These are phyloP conservation scores for Limenitis camilla DNA, from an alignment of 2,888 invertebrate genomes.

Conservation along the genomic window DNA sequence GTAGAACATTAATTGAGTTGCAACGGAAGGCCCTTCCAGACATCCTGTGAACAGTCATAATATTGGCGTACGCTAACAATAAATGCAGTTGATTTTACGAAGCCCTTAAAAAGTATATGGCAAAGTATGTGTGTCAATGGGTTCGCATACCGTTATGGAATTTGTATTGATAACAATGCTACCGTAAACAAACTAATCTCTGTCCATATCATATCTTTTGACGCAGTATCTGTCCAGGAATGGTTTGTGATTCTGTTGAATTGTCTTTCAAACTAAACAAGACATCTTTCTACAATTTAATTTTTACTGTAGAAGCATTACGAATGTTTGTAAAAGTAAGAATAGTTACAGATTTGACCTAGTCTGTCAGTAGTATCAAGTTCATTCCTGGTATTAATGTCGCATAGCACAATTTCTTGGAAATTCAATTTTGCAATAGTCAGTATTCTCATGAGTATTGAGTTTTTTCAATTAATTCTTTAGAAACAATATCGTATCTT, in stretches of 20 bases:
- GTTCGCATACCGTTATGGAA: constrained; percentile 3
- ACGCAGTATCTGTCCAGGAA: background rate
- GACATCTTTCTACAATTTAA: no score
- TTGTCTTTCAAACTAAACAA: no score
- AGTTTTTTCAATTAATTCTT: no score
- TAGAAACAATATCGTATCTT: no score
- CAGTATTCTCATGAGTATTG: no score
- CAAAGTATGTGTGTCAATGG: constrained; percentile 1
- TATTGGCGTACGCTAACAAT: background rate
- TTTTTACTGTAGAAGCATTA: no score
- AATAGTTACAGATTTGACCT: no score
- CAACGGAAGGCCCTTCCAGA: background rate
- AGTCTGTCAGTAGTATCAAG: no score
- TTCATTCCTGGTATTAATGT: no score
- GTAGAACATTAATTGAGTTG: background rate
- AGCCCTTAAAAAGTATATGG: constrained; percentile 10
- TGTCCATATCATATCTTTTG: constrained; percentile 10
- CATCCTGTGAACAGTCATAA: constrained; percentile 6
- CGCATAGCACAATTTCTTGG: no score
- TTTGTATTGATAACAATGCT: constrained; percentile 12
- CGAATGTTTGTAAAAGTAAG: no score
- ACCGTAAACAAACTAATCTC: constrained; percentile 6
- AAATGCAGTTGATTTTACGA: background rate
- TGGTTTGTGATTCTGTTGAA: background rate
- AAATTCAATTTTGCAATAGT: no score